phyloP scores from a whole-genome alignment of 2,113 vertebrate genomes.

The Mobula birostris region DNA sequence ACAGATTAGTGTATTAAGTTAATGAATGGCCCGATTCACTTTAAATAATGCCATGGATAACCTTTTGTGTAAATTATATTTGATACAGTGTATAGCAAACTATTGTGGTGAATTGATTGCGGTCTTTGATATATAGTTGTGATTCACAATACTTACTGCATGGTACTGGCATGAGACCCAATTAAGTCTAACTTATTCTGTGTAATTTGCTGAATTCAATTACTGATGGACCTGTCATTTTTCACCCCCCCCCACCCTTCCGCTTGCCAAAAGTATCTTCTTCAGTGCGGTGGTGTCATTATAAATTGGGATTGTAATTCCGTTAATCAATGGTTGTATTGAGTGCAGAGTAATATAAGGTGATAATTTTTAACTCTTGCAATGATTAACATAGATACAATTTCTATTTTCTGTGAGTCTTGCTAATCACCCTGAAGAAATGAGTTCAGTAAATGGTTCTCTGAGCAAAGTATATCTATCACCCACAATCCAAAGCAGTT shows the following conservation, averaged over 20 bases:
- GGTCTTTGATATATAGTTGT: no score
- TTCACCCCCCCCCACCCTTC: not conserved
- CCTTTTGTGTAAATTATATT: no score
- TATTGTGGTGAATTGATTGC: no score
- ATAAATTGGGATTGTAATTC: not conserved
- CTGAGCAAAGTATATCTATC: slow-evolving; percentile 1
- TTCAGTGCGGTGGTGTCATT: not conserved
- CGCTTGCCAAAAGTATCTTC: not conserved
- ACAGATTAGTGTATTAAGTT: no score
- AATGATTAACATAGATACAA: not conserved
- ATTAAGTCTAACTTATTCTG: not conserved
- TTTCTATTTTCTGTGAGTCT: not conserved
- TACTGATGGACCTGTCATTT: not conserved
- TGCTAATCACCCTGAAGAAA: not conserved
- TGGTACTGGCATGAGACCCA: not conserved
- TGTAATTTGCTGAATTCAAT: not conserved
- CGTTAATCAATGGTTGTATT: not conserved
- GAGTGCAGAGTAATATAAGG: not conserved
- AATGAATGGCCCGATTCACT: no score
- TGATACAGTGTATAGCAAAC: no score
- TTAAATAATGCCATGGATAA: no score
- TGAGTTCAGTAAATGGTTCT: not conserved
- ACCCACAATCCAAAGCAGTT: not conserved
- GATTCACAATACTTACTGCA: no score
- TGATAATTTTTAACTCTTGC: not conserved